Percentiles rank a stretch among this genome's conserved stretches.
Evolutionary conservation across 2,888 invertebrate species (phyloP).

Genomic region (Pseudococcus jackbeardsleyi): DNA sequence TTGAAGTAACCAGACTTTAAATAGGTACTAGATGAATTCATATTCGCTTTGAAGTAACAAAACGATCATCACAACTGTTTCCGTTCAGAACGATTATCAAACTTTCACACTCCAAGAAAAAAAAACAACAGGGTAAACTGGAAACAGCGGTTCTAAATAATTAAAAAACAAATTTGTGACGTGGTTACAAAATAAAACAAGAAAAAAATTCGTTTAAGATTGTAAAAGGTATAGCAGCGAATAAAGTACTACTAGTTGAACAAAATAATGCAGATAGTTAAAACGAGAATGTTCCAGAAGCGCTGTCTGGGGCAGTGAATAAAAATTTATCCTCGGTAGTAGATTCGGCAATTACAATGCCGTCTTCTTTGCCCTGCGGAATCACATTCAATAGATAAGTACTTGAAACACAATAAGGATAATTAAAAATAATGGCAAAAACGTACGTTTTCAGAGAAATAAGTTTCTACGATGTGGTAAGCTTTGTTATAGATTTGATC

Average conservation of each 20-base stretch:
- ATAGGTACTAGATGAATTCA: background rate
- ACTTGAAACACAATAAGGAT: background rate
- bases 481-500: slow-evolving; percentile 89
- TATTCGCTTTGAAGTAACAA: background rate
- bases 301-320: slow-evolving; percentile 55
- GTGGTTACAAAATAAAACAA: slow-evolving; percentile 6
- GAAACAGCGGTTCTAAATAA: background rate
- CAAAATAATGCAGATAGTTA: background rate
- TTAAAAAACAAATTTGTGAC: slow-evolving; percentile 18
- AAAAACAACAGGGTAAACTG: background rate
- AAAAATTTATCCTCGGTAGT: slow-evolving; percentile 47
- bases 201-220: background rate
- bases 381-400: background rate
- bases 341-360: slow-evolving; percentile 44
- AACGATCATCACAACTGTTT: slow-evolving; percentile 24
- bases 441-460: slow-evolving; percentile 75
- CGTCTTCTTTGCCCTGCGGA: slow-evolving; percentile 47
- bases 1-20: background rate
- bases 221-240: slow-evolving; percentile 39
- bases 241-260: background rate
- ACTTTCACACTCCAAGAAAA: background rate
- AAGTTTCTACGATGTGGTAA: slow-evolving; percentile 82
- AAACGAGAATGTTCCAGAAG: slow-evolving; percentile 37
- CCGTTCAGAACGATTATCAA: background rate
- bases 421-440: background rate